A percentile compares a stretch with the other conserved stretches of the same genome.
phyloP scores from a whole-genome alignment of 2,113 vertebrate genomes.

The Thomomys bottae region DNA sequence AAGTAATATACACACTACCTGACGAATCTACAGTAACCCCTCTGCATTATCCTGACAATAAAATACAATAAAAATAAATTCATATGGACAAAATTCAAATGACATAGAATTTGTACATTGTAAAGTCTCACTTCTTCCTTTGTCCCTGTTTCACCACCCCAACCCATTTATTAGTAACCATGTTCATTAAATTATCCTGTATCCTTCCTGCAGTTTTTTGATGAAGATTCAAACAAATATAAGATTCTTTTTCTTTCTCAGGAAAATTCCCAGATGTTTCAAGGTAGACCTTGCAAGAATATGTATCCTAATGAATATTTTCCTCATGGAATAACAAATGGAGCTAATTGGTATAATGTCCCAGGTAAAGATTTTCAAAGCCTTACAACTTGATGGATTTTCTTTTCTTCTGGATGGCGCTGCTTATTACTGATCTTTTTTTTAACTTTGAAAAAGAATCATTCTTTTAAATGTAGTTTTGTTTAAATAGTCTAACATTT shows the following conservation, averaged over 20 bases:
- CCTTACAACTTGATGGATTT: constrained; percentile 19
- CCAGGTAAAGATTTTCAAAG: constrained; percentile 87
- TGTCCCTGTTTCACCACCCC: not conserved
- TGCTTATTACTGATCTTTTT: constrained; percentile 37
- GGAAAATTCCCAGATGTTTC: constrained; percentile 94
- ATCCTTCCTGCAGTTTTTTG: not conserved
- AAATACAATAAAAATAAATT: constrained; percentile 6
- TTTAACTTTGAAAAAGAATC: constrained; percentile 34
- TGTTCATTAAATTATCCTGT: constrained; percentile 22
- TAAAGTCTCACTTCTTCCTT: constrained; percentile 40
- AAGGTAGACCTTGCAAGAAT: constrained; percentile 92
- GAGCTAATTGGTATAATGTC: constrained; percentile 97
- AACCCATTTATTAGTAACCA: not conserved
- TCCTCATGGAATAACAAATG: constrained; percentile 95
- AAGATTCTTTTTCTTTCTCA: constrained; percentile 74
- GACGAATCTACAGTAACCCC: no score
- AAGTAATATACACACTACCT: no score
- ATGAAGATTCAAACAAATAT: constrained; percentile 44
- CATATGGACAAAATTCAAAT: not conserved
- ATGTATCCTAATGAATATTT: constrained; percentile 92
- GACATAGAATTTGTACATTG: not conserved
- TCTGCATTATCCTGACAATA: no score
- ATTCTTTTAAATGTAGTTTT: constrained; percentile 43
- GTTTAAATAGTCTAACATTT: constrained; percentile 46
- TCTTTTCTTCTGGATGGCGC: not conserved